Conservation (phyloP, 2,797 vertebrate genomes). For the Peromyscus aztecus region DNA sequence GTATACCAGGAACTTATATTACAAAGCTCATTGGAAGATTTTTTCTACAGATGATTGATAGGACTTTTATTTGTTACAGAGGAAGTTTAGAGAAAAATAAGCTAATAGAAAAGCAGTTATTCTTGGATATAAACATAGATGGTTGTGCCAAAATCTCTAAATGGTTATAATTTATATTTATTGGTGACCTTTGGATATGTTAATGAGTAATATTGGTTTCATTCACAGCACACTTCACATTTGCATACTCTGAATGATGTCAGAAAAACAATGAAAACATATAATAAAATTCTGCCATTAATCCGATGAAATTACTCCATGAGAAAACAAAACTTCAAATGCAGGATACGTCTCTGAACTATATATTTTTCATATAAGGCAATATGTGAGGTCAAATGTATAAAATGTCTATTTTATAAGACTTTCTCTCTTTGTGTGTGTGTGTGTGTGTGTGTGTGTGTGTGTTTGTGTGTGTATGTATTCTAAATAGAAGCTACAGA, state of each 20-base stretch:
- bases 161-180: background rate
- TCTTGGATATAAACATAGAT: conserved; percentile 15
- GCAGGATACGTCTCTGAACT: background rate
- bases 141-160: background rate
- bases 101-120: conserved; percentile 20
- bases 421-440: background rate
- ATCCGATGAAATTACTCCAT: conserved; percentile 33
- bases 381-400: background rate
- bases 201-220: conserved; percentile 23
- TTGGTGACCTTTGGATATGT: background rate
- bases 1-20: background rate
- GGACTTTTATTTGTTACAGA: background rate
- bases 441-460: background rate
- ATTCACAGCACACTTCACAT: background rate
- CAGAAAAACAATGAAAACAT: conserved; percentile 22
- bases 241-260: conserved; percentile 27
- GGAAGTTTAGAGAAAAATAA: conserved; percentile 31
- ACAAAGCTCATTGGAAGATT: background rate
- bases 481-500: background rate
- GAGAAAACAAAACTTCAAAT: background rate
- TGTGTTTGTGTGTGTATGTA: background rate
- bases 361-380: background rate
- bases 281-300: conserved; percentile 10
- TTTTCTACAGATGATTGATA: conserved; percentile 14
- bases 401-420: background rate